Conservation (phyloP, 2,797 vertebrate genomes). For the Microctenopoma lineatum region DNA sequence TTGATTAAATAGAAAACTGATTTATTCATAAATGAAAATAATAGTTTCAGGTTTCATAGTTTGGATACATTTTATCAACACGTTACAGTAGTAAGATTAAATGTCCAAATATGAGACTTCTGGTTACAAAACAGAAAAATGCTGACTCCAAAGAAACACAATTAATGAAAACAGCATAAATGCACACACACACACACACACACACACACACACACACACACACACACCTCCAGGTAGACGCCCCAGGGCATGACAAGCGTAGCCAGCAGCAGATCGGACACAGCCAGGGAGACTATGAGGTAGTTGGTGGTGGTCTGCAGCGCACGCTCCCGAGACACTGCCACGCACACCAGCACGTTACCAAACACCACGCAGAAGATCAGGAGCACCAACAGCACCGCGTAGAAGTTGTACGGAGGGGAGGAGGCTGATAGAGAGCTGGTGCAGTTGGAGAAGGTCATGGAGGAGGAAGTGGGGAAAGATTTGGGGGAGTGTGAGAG, state of each 20-base stretch:
- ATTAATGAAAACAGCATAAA: background rate
- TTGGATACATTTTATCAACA: no score
- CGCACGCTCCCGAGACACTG: constrained; percentile 79
- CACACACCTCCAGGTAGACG: constrained; percentile 81
- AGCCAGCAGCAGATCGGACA: constrained; percentile 83
- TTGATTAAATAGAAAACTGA: no score
- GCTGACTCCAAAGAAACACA: background rate
- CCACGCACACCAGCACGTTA: constrained; percentile 83
- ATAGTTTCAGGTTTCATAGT: no score
- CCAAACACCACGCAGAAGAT: constrained; percentile 86
- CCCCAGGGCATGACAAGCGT: constrained; percentile 86
- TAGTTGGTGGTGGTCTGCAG: constrained; percentile 86
- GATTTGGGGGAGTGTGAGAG: constrained; percentile 46
- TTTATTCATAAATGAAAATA: no score
- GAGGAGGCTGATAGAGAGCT: constrained; percentile 56
- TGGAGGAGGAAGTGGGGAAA: constrained; percentile 43
- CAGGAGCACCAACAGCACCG: constrained; percentile 80
- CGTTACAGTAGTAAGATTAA: background rate
- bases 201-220: background rate
- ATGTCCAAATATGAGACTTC: background rate
- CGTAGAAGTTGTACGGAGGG: constrained; percentile 85
- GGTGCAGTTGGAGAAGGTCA: constrained; percentile 74
- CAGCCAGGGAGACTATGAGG: constrained; percentile 84
- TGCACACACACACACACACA: constrained; percentile 46
- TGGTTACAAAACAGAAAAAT: constrained; percentile 3